Evolutionary conservation across 2,888 invertebrate genomes (phyloP), one percentile per base, ranked within the genome.

Genomic region (Aleiodes testaceus): DNA sequence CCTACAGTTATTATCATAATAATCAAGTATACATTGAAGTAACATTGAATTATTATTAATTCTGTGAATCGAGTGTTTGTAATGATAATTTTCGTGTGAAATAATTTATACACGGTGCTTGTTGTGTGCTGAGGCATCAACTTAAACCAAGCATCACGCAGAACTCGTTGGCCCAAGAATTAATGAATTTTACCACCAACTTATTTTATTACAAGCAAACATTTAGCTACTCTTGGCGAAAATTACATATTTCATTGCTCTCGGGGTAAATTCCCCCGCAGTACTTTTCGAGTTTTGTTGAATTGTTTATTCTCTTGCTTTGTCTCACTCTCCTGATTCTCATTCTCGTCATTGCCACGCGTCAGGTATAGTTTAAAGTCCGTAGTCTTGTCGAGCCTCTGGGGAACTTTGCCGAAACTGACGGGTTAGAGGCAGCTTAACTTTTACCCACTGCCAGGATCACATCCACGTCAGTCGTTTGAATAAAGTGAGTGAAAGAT

Each of bases 1-100:
- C 75, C 75, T 53, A 53, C 65, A 72, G 73, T 66, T 75, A 80
- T 80, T 78, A 76, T 72, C 75, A 72, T 76, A 78, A 76, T 59
- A 75, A 68, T 63, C 72, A 55, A 49, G 20, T 18, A 59, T 66
- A 50, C 44, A 49, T 68, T 36, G 42, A 44, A 69, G 30, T 64
- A 26, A 18, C 66, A 59, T 26, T 36, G 36, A 36, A 30, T 49
- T 44, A 66, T 72, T 55, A 67, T 70, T 72, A 52, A 67, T 70
- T 70, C 52, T 45, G 44, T 72, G 69, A 50, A 69, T 50, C 68
- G 65, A 47, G 59, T 59, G 42, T 18, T 61, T 53, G 16, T 49
- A 66, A 69, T 36, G 66, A 66, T 72, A 70, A 72, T 74, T 71
- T 49, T 69, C 45, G 44, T n/a, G 45, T 14, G 9, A 59, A 59